These are phyloP conservation scores for Melolontha melolontha DNA, from an alignment of 2,888 invertebrate genomes.

Conservation along the genomic window DNA sequence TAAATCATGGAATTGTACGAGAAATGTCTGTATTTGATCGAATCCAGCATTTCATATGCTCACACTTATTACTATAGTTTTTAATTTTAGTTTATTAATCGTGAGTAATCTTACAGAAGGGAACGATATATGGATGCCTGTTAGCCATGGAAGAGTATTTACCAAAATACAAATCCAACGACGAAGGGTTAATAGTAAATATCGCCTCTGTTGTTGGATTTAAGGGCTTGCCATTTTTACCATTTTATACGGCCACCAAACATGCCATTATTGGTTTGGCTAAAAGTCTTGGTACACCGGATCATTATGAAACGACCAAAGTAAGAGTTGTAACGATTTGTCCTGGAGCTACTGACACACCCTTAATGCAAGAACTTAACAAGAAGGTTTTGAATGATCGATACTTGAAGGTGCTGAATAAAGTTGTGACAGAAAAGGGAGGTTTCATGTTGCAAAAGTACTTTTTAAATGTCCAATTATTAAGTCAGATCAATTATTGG, in stretches of 20 bases:
- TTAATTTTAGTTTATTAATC: too few species aligned
- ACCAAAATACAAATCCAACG: conserved; percentile 64
- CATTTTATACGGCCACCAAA: conserved; percentile 63
- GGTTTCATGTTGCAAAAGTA: not conserved
- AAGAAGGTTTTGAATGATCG: conserved; percentile 1
- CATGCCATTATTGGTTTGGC: conserved; percentile 60
- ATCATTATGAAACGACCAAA: conserved; percentile 59
- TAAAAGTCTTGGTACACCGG: conserved; percentile 55
- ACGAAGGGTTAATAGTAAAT: conserved; percentile 66
- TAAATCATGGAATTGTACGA: too few species aligned
- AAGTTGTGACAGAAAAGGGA: not conserved
- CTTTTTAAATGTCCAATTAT: too few species aligned
- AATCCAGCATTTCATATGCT: too few species aligned
- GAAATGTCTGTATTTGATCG: too few species aligned
- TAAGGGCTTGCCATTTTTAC: conserved; percentile 55
- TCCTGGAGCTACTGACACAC: conserved; percentile 63
- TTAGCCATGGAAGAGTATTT: conserved; percentile 66
- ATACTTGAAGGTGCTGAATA: not conserved
- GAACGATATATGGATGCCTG: conserved; percentile 62
- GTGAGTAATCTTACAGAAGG: conserved; percentile 56
- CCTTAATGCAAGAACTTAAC: conserved; percentile 36
- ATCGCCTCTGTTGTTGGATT: conserved; percentile 65
- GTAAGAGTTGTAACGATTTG: conserved; percentile 63
- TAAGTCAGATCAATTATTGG: too few species aligned
- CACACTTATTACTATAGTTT: too few species aligned